Percentiles rank a stretch among this genome's conserved stretches.
These are phyloP conservation scores for Argyresthia albistria DNA, from an alignment of 2,888 invertebrate species.

Conservation along the genomic window DNA sequence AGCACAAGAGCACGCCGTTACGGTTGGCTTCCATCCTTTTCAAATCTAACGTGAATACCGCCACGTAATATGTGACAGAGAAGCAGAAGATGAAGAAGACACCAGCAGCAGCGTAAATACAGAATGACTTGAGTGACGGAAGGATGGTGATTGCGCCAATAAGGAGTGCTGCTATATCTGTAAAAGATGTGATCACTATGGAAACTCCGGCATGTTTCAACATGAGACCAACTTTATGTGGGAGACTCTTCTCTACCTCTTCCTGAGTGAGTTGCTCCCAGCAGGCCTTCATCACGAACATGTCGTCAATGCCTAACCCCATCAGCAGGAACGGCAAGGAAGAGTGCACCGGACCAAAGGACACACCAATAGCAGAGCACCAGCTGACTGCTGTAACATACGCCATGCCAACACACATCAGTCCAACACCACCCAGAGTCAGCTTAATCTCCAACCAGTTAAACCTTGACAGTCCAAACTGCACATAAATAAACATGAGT, in stretches of 20 bases:
- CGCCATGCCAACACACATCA: conserved; percentile 81
- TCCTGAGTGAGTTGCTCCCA: conserved; percentile 77
- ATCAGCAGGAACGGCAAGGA: conserved; percentile 86
- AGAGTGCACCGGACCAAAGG: conserved; percentile 87
- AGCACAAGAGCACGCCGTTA: conserved; percentile 79
- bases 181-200: conserved; percentile 86
- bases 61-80: conserved; percentile 86
- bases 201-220: conserved; percentile 87
- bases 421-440: conserved; percentile 77
- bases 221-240: conserved; percentile 78
- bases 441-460: conserved; percentile 82
- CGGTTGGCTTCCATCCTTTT: conserved; percentile 73
- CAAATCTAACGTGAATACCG: conserved; percentile 82
- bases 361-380: conserved; percentile 79
- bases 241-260: conserved; percentile 64
- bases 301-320: conserved; percentile 87
- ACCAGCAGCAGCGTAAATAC: conserved; percentile 84
- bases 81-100: conserved; percentile 83
- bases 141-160: conserved; percentile 86
- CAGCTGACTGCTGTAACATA: conserved; percentile 80
- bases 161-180: conserved; percentile 84
- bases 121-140: conserved; percentile 86
- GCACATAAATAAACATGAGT: conserved; percentile 83
- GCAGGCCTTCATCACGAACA: conserved; percentile 87
- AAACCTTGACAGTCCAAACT: conserved; percentile 79